phyloP scores from a whole-genome alignment of 2,797 vertebrate species.

The Discoglossus pictus region DNA sequence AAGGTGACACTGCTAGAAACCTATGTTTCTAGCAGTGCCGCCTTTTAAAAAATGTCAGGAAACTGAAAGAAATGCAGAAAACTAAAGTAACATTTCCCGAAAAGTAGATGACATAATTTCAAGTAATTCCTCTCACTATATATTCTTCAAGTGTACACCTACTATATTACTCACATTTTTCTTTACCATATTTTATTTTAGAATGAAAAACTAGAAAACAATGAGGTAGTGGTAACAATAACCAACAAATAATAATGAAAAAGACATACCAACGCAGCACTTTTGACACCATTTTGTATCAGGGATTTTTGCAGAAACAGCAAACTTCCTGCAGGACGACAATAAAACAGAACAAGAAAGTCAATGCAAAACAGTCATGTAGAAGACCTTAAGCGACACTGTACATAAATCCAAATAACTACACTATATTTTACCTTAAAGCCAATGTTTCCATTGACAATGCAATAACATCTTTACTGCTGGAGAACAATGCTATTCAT shows the following conservation, averaged over 20 bases:
- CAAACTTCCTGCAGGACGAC: conserved; percentile 83
- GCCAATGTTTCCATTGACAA: conserved; percentile 21
- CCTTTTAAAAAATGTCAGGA: too few species aligned
- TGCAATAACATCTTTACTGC: conserved; percentile 1
- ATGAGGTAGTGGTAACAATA: neutral
- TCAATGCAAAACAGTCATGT: conserved; percentile 19
- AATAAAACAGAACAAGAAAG: conserved; percentile 15
- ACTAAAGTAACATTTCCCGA: too few species aligned
- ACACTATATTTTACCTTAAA: conserved; percentile 21
- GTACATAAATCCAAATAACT: conserved; percentile 22
- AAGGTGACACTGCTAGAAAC: too few species aligned
- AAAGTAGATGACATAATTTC: too few species aligned
- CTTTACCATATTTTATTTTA: too few species aligned
- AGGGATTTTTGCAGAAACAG: conserved; percentile 96
- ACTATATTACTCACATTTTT: too few species aligned
- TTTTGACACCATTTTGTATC: conserved; percentile 98
- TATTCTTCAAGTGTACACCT: too few species aligned
- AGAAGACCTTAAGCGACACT: neutral
- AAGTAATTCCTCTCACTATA: too few species aligned
- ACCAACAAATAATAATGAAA: neutral
- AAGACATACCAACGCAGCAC: conserved; percentile 91
- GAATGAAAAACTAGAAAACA: too few species aligned
- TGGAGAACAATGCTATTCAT: neutral
- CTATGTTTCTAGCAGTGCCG: too few species aligned
- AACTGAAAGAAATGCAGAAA: too few species aligned